These are phyloP conservation scores for Synanceia verrucosa DNA, from an alignment of 2,797 vertebrate species.

Conservation along the genomic window DNA sequence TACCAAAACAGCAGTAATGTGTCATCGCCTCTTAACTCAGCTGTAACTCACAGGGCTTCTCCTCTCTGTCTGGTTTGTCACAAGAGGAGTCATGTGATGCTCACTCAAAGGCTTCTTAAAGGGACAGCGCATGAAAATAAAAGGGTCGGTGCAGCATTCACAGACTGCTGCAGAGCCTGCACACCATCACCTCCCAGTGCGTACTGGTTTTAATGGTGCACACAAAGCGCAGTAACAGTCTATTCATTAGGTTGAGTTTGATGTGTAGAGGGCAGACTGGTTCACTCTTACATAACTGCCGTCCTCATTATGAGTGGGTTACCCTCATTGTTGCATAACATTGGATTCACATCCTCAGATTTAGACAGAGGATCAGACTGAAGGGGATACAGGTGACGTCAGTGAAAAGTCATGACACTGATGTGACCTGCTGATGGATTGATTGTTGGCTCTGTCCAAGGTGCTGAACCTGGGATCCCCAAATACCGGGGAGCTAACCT, in stretches of 20 bases:
- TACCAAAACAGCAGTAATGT: constrained; percentile 12
- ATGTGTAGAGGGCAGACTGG: not conserved
- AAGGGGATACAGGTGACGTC: not conserved
- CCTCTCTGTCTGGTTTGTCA: constrained; percentile 83
- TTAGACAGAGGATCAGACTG: not conserved
- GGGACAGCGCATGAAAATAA: constrained; percentile 50
- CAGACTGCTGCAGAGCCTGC: constrained; percentile 14
- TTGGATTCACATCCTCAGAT: not conserved
- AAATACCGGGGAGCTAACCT: not conserved
- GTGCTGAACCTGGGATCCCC: constrained; percentile 5
- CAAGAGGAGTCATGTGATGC: constrained; percentile 93
- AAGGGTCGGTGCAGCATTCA: constrained; percentile 9
- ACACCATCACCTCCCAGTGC: not conserved
- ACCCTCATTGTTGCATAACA: constrained; percentile 41
- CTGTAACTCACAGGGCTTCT: constrained; percentile 70
- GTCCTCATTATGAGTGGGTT: constrained; percentile 21
- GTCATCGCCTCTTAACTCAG: constrained; percentile 56
- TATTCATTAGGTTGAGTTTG: not conserved
- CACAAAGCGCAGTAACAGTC: not conserved
- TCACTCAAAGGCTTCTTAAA: constrained; percentile 78
- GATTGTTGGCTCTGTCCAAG: constrained; percentile 4
- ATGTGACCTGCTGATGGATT: too few relatives aligned
- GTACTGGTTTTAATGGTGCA: not conserved
- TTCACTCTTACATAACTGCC: constrained; percentile 36
- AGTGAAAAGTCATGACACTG: not conserved